phyloP scores from a whole-genome alignment of 1,140 invertebrate species.

The Drepana arcuata region DNA sequence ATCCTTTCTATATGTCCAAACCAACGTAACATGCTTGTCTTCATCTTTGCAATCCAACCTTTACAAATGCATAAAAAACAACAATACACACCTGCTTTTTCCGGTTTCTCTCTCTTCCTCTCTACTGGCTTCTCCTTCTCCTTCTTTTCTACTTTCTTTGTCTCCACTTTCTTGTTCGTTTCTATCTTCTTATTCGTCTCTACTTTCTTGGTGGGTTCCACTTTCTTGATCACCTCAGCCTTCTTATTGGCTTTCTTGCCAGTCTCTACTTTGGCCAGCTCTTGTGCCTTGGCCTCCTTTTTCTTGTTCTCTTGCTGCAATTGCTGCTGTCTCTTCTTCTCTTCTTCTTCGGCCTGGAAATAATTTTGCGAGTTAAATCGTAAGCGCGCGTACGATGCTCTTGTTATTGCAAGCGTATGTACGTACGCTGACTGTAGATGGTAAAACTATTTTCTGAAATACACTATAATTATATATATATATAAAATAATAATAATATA shows the following conservation, averaged over 20 bases:
- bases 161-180: constrained; percentile 15
- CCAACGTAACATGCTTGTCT: no score
- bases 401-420: no score
- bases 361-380: not conserved
- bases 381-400: no score
- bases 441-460: not conserved
- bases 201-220: constrained; percentile 12
- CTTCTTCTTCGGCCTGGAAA: constrained; percentile 52
- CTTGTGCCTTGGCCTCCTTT: constrained; percentile 33
- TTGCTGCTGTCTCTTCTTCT: constrained; percentile 30
- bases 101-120: constrained; percentile 41
- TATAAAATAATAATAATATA: not conserved
- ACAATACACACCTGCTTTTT: constrained; percentile 34
- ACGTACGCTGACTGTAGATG: no score
- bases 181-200: constrained; percentile 8
- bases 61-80: constrained; percentile 3
- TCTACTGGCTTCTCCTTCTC: constrained; percentile 24
- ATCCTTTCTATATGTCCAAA: no score
- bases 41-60: no score
- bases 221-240: constrained; percentile 20
- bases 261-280: constrained; percentile 20
- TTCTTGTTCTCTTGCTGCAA: constrained; percentile 24
- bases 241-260: constrained; percentile 18
- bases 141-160: constrained; percentile 25
- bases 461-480: not conserved